Evolutionary conservation across 2,888 invertebrate species (phyloP), one percentile per base, ranked within the genome.

Genomic region (Neoitamus cyanurus): DNA sequence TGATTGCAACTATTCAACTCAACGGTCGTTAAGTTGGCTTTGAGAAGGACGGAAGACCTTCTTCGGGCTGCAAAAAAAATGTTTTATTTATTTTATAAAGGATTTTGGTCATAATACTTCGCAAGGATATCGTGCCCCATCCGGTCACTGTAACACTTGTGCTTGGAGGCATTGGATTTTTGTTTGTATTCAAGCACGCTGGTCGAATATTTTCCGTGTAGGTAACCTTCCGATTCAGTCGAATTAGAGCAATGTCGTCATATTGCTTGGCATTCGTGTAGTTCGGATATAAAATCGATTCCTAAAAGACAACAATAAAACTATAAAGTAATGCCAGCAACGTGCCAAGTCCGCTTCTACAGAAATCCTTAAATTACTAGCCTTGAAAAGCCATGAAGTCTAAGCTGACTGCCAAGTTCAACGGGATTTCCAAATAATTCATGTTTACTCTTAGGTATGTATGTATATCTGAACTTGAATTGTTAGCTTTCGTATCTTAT

Each of bases 161-260:
- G 5, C 25, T 42, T 7, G 84, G 31, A 13, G 31, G 36, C 0
- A 87, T 9, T 73, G 88, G 88, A 1, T 34, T 25, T 0, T 70
- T 13, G 13, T 87, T 80, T 5, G 86, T 85, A 84, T 87, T 82
- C 11, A 89, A 84, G 69, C 89, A 89, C 0, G 88, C 87, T 11
- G 88, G 88, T 5, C 86, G 86, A 15, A 88, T 82, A 20, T 48
- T 42, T 1, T 72, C 36, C 13, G 34, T 85, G 25, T 87, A 77
- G 86, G 36, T 5, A 0, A 88, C 84, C 0, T 46, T n/a, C 69
- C 42, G 7, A 3, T 83, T 77, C 11, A 88, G 30, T 37, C 85
- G 78, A 20, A 88, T 84, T 11, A 89, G 48, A 2, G 88, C 88
- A 13, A 89, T 87, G 80, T 89, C 89, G 77, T 89, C 34, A 48